phyloP scores from a whole-genome alignment of 2,113 vertebrate genomes.

The Corythaixoides concolor region DNA sequence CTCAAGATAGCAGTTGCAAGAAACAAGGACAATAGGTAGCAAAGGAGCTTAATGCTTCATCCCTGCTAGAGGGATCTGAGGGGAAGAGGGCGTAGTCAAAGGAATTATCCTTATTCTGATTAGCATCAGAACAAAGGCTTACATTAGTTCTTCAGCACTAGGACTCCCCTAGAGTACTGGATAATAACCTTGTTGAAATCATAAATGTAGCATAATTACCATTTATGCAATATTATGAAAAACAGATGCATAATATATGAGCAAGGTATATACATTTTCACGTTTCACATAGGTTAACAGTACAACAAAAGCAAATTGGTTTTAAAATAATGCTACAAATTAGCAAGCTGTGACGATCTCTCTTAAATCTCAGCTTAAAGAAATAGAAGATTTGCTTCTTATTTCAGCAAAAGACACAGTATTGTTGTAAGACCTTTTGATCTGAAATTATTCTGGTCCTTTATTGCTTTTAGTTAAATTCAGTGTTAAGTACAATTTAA shows the following conservation, averaged over 20 bases:
- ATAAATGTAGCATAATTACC: conserved; percentile 19
- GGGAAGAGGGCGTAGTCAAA: background rate
- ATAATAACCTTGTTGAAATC: conserved; percentile 10
- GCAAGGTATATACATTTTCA: conserved; percentile 2
- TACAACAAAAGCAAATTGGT: background rate
- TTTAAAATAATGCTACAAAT: conserved; percentile 16
- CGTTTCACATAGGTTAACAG: background rate
- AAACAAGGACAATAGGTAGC: background rate
- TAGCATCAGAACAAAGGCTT: conserved; percentile 43
- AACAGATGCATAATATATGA: background rate
- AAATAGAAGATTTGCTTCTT: background rate
- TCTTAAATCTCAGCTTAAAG: conserved; percentile 7
- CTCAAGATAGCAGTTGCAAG: background rate
- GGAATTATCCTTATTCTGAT: conserved; percentile 5
- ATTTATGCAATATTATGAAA: background rate
- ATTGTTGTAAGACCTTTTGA: background rate
- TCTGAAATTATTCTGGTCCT: background rate
- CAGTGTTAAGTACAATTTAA: background rate
- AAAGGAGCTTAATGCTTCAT: conserved; percentile 1
- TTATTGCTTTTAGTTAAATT: background rate
- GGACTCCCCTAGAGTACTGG: background rate
- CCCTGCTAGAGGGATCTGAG: background rate
- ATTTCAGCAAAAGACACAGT: background rate
- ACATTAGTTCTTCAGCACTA: background rate
- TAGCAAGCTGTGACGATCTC: background rate